Percentiles rank a stretch among this genome's conserved stretches.
Conservation (phyloP, 2,888 invertebrate species). For the Boloria euphrosyne region DNA sequence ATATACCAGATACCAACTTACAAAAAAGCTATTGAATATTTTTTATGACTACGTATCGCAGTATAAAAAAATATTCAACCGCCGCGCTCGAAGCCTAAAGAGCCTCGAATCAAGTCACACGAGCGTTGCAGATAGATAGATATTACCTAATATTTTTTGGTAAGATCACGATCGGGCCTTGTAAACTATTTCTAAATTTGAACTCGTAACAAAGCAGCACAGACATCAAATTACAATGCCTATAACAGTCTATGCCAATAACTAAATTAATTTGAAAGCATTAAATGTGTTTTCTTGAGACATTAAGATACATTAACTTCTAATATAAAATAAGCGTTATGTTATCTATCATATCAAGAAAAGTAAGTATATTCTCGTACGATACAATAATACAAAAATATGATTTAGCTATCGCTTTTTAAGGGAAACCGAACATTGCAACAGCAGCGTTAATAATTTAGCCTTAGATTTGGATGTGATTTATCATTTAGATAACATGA, state of each 20-base stretch:
- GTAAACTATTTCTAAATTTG: slow-evolving; percentile 27
- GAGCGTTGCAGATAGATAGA: slow-evolving; percentile 30
- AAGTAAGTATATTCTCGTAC: too few species aligned
- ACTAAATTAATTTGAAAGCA: too few species aligned
- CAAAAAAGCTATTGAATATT: slow-evolving; percentile 10
- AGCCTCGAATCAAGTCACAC: slow-evolving; percentile 31
- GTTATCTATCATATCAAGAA: too few species aligned
- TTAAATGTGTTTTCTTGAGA: too few species aligned
- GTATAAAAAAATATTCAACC: slow-evolving; percentile 22
- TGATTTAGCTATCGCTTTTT: background rate
- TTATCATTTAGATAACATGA: slow-evolving; percentile 60
- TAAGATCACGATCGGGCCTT: slow-evolving; percentile 34
- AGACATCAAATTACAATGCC: background rate
- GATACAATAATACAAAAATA: too few species aligned
- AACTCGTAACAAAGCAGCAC: slow-evolving; percentile 9
- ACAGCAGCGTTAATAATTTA: background rate
- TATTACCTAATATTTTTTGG: slow-evolving; percentile 38
- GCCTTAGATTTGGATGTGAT: slow-evolving; percentile 33
- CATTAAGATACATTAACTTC: too few species aligned
- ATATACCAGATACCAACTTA: background rate
- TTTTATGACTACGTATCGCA: slow-evolving; percentile 15
- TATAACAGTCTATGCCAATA: too few species aligned
- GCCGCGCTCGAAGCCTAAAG: slow-evolving; percentile 15
- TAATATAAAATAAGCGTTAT: too few species aligned
- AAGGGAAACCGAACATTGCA: slow-evolving; percentile 2